Base-by-base conservation (phyloP, 1,140 invertebrate genomes). In the Chlorops oryzae region DNA sequence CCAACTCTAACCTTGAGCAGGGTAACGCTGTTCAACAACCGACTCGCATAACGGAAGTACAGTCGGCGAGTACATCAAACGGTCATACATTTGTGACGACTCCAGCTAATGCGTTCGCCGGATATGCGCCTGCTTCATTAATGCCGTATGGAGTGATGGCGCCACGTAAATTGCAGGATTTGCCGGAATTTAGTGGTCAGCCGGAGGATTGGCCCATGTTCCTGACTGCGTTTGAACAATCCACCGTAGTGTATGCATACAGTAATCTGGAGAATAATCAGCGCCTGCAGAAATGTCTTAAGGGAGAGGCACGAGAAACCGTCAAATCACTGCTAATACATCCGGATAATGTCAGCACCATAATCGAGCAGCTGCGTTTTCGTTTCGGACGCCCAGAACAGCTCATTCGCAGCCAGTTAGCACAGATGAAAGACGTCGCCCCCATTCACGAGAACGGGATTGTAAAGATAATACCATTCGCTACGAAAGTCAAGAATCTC, bases 401-500 rank as follows among this genome's bases (percentile, higher is more conserved):
- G 13, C 22, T 49, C 13, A 38, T 49, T 15, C 27, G 17, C 24
- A 49, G 47, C 23, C 47, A 49, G 25, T 21, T 49, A 5, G 18
- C 9, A 12, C 20, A 49, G 22, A 12, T 49, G 13, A 38, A 27
- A 24, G 23, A 49, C 5, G 32, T 49, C n/a, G 20, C 15, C n/a
- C 35, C 47, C 15, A 49, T 49, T 18, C 27, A 20, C 4, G 47
- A 39, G 10, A 49, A 25, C 13, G 17, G n/a, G 2, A n/a, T 49
- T 12, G 47, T 40, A 20, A 49, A 22, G n/a, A 18, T 48, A 22
- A 22, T 39, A 25, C 37, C 47, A 22, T 48, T 48, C 17, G 47
- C 47, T n/a, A 23, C 47, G 27, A 48, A 48, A 20, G 20, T 27
- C 20, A n/a, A n/a, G n/a, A n/a, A n/a, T n/a, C n/a, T n/a, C n/a